phyloP scores from a whole-genome alignment of 2,113 vertebrate genomes.

The Amazona vittata region DNA sequence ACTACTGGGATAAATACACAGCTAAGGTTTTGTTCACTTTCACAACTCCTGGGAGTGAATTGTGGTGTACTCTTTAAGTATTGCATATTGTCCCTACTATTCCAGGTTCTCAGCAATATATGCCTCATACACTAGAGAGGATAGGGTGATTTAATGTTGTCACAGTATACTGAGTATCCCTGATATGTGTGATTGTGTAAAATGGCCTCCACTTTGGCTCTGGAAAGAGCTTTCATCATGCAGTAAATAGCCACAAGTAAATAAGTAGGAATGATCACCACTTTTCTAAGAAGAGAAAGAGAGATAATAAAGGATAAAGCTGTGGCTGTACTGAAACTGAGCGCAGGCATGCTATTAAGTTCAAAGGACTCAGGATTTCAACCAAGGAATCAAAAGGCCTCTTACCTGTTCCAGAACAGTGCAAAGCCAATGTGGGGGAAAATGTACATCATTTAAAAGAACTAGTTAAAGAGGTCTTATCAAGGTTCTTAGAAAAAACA shows the following conservation, averaged over 20 bases:
- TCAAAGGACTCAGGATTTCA: background rate
- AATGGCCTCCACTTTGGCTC: background rate
- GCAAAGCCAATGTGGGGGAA: background rate
- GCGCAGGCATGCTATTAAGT: background rate
- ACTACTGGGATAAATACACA: background rate
- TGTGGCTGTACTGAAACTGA: background rate
- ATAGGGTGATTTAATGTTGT: background rate
- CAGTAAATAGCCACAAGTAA: background rate
- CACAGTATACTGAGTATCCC: background rate
- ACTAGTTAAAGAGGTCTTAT: background rate
- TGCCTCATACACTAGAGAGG: background rate
- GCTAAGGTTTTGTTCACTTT: background rate
- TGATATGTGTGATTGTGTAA: background rate
- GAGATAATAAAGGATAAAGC: background rate
- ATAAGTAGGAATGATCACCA: background rate
- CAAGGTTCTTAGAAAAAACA: background rate
- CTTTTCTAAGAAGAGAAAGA: background rate
- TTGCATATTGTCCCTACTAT: fast-evolving
- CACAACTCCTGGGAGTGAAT: background rate
- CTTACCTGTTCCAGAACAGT: background rate
- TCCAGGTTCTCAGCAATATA: background rate
- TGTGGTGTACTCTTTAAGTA: background rate
- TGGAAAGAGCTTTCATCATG: conserved; percentile 5
- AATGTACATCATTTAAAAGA: background rate
- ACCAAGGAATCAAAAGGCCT: background rate